Evolutionary conservation across 1,140 invertebrate genomes (phyloP), one percentile per base, ranked within the genome.

Genomic region (Lerema accius): DNA sequence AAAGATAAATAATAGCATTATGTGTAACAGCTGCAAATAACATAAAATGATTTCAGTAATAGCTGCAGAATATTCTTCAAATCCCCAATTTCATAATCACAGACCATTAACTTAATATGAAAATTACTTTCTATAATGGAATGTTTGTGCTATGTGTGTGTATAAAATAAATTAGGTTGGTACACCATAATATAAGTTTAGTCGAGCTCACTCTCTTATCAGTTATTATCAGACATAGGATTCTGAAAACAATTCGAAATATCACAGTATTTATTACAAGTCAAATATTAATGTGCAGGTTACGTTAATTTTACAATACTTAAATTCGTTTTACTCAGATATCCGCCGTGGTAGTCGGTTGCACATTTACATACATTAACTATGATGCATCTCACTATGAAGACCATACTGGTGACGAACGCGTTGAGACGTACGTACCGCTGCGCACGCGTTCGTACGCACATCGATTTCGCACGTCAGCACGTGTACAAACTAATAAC

Each of bases 161-260:
- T 32, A 32, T 1, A 7, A 32, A 32, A 7, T 32, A 32, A 32
- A 32, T 32, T 7, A 23, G 5, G 5, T 5, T 23, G 2, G n/a
- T n/a, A n/a, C n/a, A 23, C 5, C 2, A 23, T 23, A 23, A 23
- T 23, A 23, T 23, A 23, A 23, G 5, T 2, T 23, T 3, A 23
- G 2, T 3, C 3, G 28, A 32, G 4, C 28, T 32, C 28, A 32
- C 19, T 23, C 19, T 23, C 19, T 2, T 3, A 23, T 23, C 19
- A 23, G 19, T 23, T 23, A 5, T 23, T 23, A 5, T 23, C 19
- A 23, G 5, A 4, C 9, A 4, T 9, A 4, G 7, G 9, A 32
- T 14, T 15, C 40, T 42, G 40, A 19, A 1, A 19, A 19, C 16
- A 45, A 45, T 45, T 23, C 28, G 10, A 19, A 45, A 45, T 45